Conservation (phyloP, 2,888 invertebrate genomes). For the Allolobophora icterica region DNA sequence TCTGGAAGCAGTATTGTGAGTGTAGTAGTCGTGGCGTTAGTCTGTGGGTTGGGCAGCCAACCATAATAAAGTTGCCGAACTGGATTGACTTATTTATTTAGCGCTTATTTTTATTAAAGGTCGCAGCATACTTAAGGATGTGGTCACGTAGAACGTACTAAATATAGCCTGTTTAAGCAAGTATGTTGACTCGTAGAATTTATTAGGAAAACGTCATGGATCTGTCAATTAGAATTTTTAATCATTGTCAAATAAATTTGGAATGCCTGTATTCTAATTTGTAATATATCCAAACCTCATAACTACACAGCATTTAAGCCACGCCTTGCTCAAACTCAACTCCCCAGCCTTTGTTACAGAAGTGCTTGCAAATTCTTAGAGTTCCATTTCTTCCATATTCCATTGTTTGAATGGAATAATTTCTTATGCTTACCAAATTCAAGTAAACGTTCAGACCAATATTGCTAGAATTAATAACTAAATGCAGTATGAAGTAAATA, state of each 20-base stretch:
- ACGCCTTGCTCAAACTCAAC: too few species aligned
- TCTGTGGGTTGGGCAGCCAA: background rate
- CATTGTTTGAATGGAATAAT: too few species aligned
- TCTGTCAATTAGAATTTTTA: background rate
- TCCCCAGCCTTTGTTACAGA: too few species aligned
- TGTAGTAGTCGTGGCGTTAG: background rate
- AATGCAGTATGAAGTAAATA: too few species aligned
- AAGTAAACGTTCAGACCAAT: too few species aligned
- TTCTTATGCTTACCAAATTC: too few species aligned
- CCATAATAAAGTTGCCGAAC: slow-evolving; percentile 1
- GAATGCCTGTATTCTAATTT: too few species aligned
- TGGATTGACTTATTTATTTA: background rate
- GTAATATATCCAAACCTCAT: too few species aligned
- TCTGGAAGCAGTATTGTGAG: background rate
- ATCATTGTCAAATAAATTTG: background rate
- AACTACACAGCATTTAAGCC: too few species aligned
- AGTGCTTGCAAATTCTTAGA: too few species aligned
- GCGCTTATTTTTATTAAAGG: background rate
- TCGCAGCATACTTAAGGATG: background rate
- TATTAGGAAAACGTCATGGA: background rate
- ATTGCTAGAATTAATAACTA: too few species aligned
- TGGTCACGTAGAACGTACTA: background rate
- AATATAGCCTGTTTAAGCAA: background rate
- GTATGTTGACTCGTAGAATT: background rate
- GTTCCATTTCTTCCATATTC: too few species aligned